Evolutionary conservation across 2,888 invertebrate species (phyloP), one percentile per base, ranked within the genome.

Genomic region (Boloria selene): DNA sequence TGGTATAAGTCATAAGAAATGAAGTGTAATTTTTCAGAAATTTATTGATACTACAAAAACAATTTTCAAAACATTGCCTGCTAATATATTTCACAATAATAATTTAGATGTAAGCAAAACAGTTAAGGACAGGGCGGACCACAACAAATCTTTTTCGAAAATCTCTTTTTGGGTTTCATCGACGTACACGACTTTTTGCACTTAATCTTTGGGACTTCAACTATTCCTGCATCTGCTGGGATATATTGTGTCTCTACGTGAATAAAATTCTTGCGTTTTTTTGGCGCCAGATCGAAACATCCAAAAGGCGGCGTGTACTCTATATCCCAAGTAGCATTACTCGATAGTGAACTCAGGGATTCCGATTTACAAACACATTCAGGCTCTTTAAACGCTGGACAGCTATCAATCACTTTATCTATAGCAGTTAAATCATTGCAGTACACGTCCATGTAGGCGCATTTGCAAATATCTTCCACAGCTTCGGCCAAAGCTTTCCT

Each of bases 271-370:
- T 83, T 84, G 3, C 87, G 82, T 59, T 90, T 86, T 13, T 93
- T 88, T 0, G 93, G 87, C 65, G 93, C 89, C 1, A 94, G 90
- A 72, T 93, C 94, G 60, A 95, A 94, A 49, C 95, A 90, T 0
- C 95, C 95, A 51, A 95, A 95, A 0, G 95, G 95, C 0, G 95
- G 95, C 0, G 95, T 95, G 61, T 95, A 95, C 68, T 95, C 95
- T 50, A 95, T 94, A 74, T 95, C 95, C 83, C 95, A 93, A 65
- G 95, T 95, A 1, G 94, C 94, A 68, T 95, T 95, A 62, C 93
- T 93, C 0, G 93, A 93, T 2, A 90, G 70, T 13, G 90, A 90
- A 70, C 90, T 90, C 16, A 90, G 65, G 0, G 90, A 90, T 72
- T 90, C 88, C 16, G 83, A 85, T 53, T 84, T 74, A 55, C 92